Conservation (phyloP, 1,140 invertebrate genomes). For the Doryteuthis pealeii region DNA sequence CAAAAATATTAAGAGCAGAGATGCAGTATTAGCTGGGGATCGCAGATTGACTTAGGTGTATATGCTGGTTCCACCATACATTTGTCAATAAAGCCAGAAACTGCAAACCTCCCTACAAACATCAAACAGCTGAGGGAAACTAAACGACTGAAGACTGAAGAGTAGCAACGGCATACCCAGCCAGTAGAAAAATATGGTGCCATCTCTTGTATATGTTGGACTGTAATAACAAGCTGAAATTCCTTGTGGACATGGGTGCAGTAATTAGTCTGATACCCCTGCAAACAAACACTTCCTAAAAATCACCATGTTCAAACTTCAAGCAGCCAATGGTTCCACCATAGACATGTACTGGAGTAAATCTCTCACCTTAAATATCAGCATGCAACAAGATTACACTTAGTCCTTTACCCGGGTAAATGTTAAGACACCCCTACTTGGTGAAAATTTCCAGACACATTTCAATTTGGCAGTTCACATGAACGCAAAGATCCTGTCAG, state of each 20-base stretch:
- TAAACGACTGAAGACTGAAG: neutral
- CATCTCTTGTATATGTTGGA: neutral
- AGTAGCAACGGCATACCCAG: neutral
- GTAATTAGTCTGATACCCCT: no score
- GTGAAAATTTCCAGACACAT: neutral
- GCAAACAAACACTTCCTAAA: no score
- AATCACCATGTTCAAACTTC: neutral
- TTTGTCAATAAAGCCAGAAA: neutral
- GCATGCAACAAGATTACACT: neutral
- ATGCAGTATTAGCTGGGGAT: no score
- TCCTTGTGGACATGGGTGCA: no score
- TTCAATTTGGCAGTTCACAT: neutral
- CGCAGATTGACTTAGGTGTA: no score
- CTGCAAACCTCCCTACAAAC: neutral
- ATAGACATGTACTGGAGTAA: neutral
- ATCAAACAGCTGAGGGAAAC: neutral
- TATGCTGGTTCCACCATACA: neutral
- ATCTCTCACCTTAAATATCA: neutral
- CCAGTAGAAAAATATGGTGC: neutral
- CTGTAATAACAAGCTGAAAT: neutral
- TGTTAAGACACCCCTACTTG: neutral
- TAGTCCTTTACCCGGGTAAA: neutral
- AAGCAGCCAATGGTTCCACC: neutral
- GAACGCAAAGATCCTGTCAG: neutral
- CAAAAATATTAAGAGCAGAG: no score